phyloP scores from a whole-genome alignment of 1,140 invertebrate genomes.

The Halictus rubicundus region DNA sequence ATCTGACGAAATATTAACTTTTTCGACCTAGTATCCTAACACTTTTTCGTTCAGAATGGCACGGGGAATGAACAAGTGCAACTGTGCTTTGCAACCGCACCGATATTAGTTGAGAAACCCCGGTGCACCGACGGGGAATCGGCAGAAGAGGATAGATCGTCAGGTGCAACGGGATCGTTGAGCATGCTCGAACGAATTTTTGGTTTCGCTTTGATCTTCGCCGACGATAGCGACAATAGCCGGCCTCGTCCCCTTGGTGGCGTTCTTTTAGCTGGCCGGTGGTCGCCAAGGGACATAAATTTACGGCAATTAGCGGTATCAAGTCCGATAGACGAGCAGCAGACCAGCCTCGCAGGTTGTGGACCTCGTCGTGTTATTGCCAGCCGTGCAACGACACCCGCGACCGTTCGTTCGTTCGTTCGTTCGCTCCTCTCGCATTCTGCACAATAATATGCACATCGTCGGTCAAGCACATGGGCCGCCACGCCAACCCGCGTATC shows the following conservation, averaged over 20 bases:
- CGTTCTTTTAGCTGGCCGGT: too few relatives aligned
- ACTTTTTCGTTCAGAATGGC: too few relatives aligned
- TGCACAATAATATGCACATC: constrained; percentile 36
- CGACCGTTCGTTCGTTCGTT: background rate
- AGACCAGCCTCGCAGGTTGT: constrained; percentile 35
- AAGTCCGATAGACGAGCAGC: constrained; percentile 27
- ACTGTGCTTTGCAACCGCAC: too few relatives aligned
- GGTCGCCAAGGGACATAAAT: constrained; percentile 19
- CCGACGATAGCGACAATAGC: constrained; percentile 4
- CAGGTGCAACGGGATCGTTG: too few relatives aligned
- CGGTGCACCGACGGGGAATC: too few relatives aligned
- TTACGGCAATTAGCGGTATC: constrained; percentile 37
- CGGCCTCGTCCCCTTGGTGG: background rate
- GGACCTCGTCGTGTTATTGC: constrained; percentile 37
- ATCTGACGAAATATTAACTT: too few relatives aligned
- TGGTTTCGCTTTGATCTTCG: constrained; percentile 2
- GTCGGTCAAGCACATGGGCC: constrained; percentile 27
- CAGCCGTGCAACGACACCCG: constrained; percentile 39
- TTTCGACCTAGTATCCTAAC: too few relatives aligned
- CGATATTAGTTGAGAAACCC: too few relatives aligned
- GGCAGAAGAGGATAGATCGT: too few relatives aligned
- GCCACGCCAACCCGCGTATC: background rate
- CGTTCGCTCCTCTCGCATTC: background rate
- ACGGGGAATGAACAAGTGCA: too few relatives aligned
- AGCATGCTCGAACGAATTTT: background rate